Evolutionary conservation across 2,888 invertebrate species (phyloP), one percentile per base, ranked within the genome.

Genomic region (Disparrhopalites patrizii): DNA sequence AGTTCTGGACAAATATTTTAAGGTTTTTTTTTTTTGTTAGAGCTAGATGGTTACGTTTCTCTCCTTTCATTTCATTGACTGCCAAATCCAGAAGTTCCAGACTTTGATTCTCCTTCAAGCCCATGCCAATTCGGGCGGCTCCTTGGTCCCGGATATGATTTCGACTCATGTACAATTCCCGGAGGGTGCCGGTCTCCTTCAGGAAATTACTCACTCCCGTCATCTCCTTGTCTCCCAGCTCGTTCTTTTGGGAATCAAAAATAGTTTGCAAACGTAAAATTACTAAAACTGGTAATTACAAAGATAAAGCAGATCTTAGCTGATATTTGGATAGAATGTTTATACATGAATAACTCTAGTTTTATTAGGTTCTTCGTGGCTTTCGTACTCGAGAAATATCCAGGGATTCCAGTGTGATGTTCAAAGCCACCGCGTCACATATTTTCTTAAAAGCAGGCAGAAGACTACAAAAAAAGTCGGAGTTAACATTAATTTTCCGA

Each of bases 41-140:
- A n/a, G n/a, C n/a, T n/a, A n/a, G n/a, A n/a, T n/a, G n/a, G n/a
- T 75, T 74, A 79, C 81, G 77, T 77, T 78, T 70, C 75, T 64
- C 80, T 76, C 78, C 76, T 57, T 78, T 79, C 28, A 85, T 79
- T 47, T 79, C 79, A 76, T 85, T 85, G 82, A 83, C 83, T 0
- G 83, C 80, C 52, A 85, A 77, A 77, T 84, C 80, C 15, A 85
- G 72, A 33, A 78, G 76, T 68, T 80, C 78, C n/a, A 85, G 72
- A 1, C 76, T 76, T 28, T 77, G 77, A 66, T 82, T 82, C 64
- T 79, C 78, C 13, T 70, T 68, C 31, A 83, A 20, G 7, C 70
- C 75, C 38, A 75, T 63, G 50, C 79, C 78, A 27, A 85, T 71
- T 54, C 76, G 70, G 64, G 76, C 72, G 0, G 79, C 79, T 8